Evolutionary conservation across 1,140 invertebrate species (phyloP), one percentile per base, ranked within the genome.

Genomic region (Vanessa atalanta): DNA sequence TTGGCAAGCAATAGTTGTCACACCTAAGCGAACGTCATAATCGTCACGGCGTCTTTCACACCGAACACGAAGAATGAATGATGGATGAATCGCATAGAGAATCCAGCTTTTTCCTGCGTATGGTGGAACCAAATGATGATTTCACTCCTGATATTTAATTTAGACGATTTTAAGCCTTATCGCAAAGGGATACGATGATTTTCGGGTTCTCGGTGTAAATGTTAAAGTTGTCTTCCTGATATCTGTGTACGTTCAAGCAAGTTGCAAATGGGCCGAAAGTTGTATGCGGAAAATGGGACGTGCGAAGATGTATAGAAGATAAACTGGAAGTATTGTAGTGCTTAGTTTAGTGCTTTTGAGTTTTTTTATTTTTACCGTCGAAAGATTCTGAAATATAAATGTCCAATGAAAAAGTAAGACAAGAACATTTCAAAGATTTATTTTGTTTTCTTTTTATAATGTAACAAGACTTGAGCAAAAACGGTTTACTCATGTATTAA

Each of bases 31-130:
- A 79, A 85, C 79, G 86, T 87, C 85, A 89, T 85, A 89, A 87
- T 90, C 85, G 84, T 88, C 87, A 89, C 81, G 80, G 78, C 85
- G 84, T 89, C 89, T 90, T 90, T 90, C 88, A 91, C 82, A 85
- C 85, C 80, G 79, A 78, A 86, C 77, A 83, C 79, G 80, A 71
- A 83, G 86, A 84, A 84, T 87, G 88, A 91, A 91, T 90, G 89
- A 91, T 90, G 88, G 85, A 90, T 91, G 87, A 88, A 90, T 88
- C 81, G 83, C 77, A 73, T 65, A 71, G 79, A 82, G 85, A 82
- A 85, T 88, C 83, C 84, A 83, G 86, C 84, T 86, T 88, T 89
- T 83, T 88, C 83, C 83, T 83, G 85, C 84, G 83, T 88, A 88
- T 81, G 78, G 69, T 79, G 73, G 50, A 79, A 80, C 82, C 71